Evolutionary conservation across 2,113 vertebrate species (phyloP).

Genomic region (Daphoenositta chrysoptera): DNA sequence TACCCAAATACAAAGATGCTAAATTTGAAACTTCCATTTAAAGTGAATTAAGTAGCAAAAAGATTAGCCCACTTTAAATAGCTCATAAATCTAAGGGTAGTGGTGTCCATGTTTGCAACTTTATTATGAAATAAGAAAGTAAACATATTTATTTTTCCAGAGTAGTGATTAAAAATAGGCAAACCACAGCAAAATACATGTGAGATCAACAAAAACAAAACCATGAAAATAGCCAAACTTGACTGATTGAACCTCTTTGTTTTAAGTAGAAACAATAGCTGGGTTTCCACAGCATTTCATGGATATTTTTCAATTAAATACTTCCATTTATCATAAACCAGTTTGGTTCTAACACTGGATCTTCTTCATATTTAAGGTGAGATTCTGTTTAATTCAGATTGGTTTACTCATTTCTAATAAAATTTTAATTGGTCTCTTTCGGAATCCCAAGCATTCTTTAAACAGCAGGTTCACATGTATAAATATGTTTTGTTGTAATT

Average conservation of each 20-base stretch:
- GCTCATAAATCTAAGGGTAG: neutral
- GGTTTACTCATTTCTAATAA: neutral
- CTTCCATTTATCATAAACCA: neutral
- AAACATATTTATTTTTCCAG: neutral
- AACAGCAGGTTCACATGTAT: neutral
- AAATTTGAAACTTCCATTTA: neutral
- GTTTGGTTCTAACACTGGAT: neutral
- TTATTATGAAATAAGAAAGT: neutral
- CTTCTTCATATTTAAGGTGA: neutral
- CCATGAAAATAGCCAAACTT: neutral
- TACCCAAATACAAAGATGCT: neutral
- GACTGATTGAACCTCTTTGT: neutral
- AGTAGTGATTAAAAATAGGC: neutral
- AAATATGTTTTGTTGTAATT: neutral
- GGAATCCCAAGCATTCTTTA: neutral
- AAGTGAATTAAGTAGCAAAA: neutral
- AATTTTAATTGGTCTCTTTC: neutral
- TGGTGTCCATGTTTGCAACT: neutral
- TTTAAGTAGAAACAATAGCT: neutral
- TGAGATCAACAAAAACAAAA: neutral
- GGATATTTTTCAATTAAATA: neutral
- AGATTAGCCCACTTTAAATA: neutral
- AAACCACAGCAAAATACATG: fast-evolving
- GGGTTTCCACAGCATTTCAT: neutral
- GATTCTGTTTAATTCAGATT: neutral